Percentiles rank a stretch among this genome's conserved stretches.
phyloP scores from a whole-genome alignment of 2,113 vertebrate genomes.

The Orthochromis malagaraziensis region DNA sequence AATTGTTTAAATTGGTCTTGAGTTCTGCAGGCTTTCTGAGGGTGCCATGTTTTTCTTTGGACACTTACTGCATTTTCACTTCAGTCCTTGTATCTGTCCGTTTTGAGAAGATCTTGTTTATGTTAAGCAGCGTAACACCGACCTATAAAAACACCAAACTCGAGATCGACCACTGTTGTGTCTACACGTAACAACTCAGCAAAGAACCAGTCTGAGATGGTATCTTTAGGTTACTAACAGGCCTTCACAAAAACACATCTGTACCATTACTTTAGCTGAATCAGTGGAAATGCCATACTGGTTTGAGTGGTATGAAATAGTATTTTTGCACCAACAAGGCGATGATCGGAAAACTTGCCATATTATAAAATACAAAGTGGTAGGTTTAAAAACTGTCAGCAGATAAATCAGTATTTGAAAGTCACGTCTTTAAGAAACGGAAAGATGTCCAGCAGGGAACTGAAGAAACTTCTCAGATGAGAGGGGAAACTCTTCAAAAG shows the following conservation, averaged over 20 bases:
- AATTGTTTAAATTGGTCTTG: background rate
- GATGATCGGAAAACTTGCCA: rapidly evolving
- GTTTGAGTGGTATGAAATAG: rapidly evolving
- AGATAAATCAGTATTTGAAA: background rate
- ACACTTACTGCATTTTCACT: background rate
- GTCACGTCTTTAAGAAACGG: rapidly evolving
- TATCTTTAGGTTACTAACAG: background rate
- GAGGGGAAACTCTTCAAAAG: background rate
- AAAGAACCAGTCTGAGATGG: background rate
- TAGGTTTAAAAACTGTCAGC: background rate
- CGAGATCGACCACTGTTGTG: background rate
- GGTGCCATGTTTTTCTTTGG: background rate
- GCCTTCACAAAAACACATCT: background rate
- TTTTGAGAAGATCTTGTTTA: background rate
- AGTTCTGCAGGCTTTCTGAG: background rate
- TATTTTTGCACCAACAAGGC: background rate
- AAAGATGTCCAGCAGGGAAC: background rate
- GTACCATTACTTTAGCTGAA: background rate
- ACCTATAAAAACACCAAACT: background rate
- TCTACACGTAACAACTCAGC: background rate
- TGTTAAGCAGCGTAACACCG: background rate
- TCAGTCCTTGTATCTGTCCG: background rate
- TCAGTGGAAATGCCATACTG: background rate
- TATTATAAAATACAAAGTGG: background rate
- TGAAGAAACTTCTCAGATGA: rapidly evolving